Evolutionary conservation across 2,113 vertebrate genomes (phyloP).

Genomic region (Cacatua alba): DNA sequence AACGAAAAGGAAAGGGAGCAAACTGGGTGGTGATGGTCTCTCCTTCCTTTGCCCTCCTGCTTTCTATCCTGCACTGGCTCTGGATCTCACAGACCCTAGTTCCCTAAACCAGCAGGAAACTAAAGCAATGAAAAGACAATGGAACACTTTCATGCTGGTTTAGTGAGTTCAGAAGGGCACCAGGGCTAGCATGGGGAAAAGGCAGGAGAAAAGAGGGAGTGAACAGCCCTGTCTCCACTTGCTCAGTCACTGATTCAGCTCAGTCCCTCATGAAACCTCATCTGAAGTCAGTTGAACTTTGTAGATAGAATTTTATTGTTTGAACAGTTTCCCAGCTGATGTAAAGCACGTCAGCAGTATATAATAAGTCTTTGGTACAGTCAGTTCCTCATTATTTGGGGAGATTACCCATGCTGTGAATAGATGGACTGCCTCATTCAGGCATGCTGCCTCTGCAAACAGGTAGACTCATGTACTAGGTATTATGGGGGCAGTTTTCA

Average conservation of each 20-base stretch:
- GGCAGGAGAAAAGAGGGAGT: neutral
- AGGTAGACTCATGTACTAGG: fast-evolving
- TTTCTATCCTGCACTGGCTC: neutral
- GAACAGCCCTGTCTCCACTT: neutral
- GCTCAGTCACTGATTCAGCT: neutral
- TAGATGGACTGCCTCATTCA: neutral
- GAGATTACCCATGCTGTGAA: neutral
- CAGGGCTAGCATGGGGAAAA: neutral
- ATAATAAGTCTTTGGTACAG: neutral
- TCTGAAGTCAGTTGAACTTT: neutral
- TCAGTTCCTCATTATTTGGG: neutral
- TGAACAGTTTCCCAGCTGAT: neutral
- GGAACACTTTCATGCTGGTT: neutral
- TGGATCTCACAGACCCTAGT: neutral
- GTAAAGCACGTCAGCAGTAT: neutral
- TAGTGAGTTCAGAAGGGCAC: neutral
- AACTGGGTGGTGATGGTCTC: neutral
- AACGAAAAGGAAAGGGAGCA: neutral
- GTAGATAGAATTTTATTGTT: neutral
- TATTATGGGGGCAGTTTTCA: neutral
- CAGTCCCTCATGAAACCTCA: neutral
- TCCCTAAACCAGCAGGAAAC: neutral
- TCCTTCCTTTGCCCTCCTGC: neutral
- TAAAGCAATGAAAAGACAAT: neutral
- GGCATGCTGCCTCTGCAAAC: neutral